Conservation (phyloP, 2,797 vertebrate species). For the Nannoperca obscura region DNA sequence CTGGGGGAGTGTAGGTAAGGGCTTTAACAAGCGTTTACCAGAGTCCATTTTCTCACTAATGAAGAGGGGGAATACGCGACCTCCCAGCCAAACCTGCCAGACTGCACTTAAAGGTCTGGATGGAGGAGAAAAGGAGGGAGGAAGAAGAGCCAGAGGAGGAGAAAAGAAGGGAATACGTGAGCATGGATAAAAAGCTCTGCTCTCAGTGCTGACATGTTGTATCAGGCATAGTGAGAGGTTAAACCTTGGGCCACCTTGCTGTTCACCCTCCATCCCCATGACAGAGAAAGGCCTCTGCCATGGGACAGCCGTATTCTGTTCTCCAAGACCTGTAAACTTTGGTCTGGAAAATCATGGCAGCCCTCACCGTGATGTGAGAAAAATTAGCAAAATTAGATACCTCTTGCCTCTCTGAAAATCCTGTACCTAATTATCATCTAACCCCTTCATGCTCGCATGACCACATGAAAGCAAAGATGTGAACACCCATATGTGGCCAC, state of each 20-base stretch:
- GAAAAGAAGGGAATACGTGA: conserved; percentile 48
- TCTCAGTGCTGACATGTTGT: conserved; percentile 90
- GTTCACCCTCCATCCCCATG: conserved; percentile 7
- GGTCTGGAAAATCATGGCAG: background rate
- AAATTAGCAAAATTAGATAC: background rate
- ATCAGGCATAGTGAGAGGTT: conserved; percentile 89
- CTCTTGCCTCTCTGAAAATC: background rate
- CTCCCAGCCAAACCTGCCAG: conserved; percentile 94
- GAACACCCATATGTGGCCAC: conserved; percentile 6
- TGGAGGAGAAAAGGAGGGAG: conserved; percentile 61
- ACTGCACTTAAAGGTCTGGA: conserved; percentile 92
- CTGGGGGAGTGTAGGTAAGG: conserved; percentile 98
- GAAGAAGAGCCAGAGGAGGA: conserved; percentile 59
- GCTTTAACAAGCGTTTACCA: conserved; percentile 99
- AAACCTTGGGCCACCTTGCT: conserved; percentile 78
- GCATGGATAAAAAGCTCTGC: conserved; percentile 86
- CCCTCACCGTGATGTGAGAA: conserved; percentile 6
- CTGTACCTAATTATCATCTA: background rate
- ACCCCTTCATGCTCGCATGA: background rate
- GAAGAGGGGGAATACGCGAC: conserved; percentile 99
- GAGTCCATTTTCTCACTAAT: conserved; percentile 99
- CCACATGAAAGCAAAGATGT: conserved; percentile 6
- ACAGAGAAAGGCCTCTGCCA: conserved; percentile 58
- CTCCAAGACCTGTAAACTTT: background rate
- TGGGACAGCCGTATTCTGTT: conserved; percentile 72